Percentiles rank a stretch among this genome's conserved stretches.
phyloP scores from a whole-genome alignment of 2,797 vertebrate species.

The Cynodonichthys magdalenae region DNA sequence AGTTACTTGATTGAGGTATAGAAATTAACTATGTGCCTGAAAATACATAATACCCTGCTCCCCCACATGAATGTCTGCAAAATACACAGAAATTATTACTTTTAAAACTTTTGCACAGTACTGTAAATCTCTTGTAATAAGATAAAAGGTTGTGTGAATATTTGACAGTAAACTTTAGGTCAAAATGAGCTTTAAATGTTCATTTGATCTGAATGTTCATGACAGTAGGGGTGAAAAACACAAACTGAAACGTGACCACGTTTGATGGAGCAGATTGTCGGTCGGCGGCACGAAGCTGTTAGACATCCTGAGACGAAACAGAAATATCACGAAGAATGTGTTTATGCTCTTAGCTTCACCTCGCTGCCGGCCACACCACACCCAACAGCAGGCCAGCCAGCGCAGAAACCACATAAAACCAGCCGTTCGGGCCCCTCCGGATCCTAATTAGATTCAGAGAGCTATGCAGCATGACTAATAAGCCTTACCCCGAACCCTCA shows the following conservation, averaged over 20 bases:
- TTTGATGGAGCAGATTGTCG: not conserved
- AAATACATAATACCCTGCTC: too few relatives aligned
- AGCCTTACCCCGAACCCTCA: constrained; percentile 66
- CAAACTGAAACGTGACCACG: not conserved
- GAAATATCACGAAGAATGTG: constrained; percentile 73
- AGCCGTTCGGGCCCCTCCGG: constrained; percentile 73
- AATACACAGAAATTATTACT: too few relatives aligned
- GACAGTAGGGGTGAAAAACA: too few relatives aligned
- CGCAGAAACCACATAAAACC: constrained; percentile 74
- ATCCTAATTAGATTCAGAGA: constrained; percentile 82
- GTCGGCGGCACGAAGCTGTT: constrained; percentile 21
- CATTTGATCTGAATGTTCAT: too few relatives aligned
- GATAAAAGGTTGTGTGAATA: too few relatives aligned
- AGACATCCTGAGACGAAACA: constrained; percentile 35
- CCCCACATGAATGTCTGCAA: too few relatives aligned
- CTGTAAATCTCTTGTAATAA: too few relatives aligned
- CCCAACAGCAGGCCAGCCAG: constrained; percentile 72
- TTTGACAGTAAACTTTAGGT: too few relatives aligned
- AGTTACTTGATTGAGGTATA: too few relatives aligned
- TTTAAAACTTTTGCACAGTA: too few relatives aligned
- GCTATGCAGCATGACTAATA: constrained; percentile 76
- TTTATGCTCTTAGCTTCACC: constrained; percentile 75
- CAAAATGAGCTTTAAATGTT: too few relatives aligned
- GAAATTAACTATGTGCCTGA: too few relatives aligned
- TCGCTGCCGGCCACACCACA: constrained; percentile 73